Evolutionary conservation across 2,888 invertebrate genomes (phyloP), one percentile per base, ranked within the genome.

Genomic region (Drosophila sordidula): DNA sequence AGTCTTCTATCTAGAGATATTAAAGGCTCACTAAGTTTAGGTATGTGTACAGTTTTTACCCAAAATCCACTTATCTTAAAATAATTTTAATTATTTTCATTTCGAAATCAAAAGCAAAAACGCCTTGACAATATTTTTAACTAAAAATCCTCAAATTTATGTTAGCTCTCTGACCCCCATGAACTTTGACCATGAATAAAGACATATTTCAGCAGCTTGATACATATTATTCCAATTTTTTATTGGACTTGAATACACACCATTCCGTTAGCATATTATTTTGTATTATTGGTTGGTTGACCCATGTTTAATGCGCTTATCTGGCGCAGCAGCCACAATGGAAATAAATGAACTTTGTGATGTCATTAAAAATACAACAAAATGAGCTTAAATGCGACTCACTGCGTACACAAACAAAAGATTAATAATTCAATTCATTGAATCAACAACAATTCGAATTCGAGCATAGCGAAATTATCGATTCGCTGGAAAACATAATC

Each of bases 301-400:
- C 47, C 58, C 57, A 39, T 25, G 32, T 45, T 58, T 55, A 74
- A 75, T 68, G 58, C 51, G 68, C 69, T 78, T 68, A 70, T 70
- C 46, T 36, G 25, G n/a, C 29, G 16, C 4, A 25, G 32, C 44
- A 11, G 44, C 38, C 44, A 32, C 22, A 38, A 34, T 51, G 52
- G 11, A 26, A 34, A 46, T 32, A 44, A 61, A 57, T 66, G 41
- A 61, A 55, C 52, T 55, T 22, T 11, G 38, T 32, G 29, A 25
- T 49, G 38, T 12, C 39, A 57, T 51, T 50, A 39, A 78, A 44
- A 41, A 34, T 41, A 38, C 22, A 52, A 14, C 26, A 42, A 65
- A 56, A 39, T 51, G 44, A 14, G 54, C 25, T 73, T 61, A 57
- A 34, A 50, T 56, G 18, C 49, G 9, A 11, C 11, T 55, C 39